A percentile compares a stretch with the other conserved stretches of the same genome.
phyloP scores from a whole-genome alignment of 2,797 vertebrate species.

The Coregonus suidteri region DNA sequence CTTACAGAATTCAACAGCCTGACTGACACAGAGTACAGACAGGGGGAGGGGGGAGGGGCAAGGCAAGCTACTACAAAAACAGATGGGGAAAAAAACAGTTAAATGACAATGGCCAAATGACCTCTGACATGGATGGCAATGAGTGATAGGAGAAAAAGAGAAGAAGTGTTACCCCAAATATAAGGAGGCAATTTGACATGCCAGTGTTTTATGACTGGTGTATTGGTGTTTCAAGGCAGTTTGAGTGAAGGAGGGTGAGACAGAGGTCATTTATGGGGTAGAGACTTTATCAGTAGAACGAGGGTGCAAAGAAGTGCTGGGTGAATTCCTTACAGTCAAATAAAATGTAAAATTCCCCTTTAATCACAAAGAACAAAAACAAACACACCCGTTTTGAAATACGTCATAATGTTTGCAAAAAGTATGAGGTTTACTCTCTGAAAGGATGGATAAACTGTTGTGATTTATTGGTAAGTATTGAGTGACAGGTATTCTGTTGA shows the following conservation, averaged over 20 bases:
- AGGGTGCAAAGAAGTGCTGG: constrained; percentile 36
- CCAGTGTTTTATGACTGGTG: neutral
- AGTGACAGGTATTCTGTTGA: constrained; percentile 14
- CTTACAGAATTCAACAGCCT: neutral
- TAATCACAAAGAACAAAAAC: constrained; percentile 48
- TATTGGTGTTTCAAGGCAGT: constrained; percentile 2
- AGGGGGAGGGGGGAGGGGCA: neutral
- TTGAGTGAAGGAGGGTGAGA: constrained; percentile 22
- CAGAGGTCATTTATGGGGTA: constrained; percentile 58
- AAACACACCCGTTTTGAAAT: constrained; percentile 36
- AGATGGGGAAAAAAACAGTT: neutral
- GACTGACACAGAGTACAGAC: neutral
- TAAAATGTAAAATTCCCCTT: constrained; percentile 44
- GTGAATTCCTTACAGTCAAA: constrained; percentile 65
- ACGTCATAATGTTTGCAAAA: constrained; percentile 41
- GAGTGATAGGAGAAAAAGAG: neutral
- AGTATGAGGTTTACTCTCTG: constrained; percentile 4
- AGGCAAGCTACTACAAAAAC: neutral
- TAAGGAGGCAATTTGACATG: neutral
- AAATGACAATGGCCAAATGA: neutral
- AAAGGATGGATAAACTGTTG: neutral
- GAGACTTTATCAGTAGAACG: constrained; percentile 40
- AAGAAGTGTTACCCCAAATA: neutral
- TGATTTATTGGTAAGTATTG: neutral
- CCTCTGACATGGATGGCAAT: neutral